Evolutionary conservation across 2,797 vertebrate genomes (phyloP), one percentile per base, ranked within the genome.

Genomic region (Neopelma chrysocephalum): DNA sequence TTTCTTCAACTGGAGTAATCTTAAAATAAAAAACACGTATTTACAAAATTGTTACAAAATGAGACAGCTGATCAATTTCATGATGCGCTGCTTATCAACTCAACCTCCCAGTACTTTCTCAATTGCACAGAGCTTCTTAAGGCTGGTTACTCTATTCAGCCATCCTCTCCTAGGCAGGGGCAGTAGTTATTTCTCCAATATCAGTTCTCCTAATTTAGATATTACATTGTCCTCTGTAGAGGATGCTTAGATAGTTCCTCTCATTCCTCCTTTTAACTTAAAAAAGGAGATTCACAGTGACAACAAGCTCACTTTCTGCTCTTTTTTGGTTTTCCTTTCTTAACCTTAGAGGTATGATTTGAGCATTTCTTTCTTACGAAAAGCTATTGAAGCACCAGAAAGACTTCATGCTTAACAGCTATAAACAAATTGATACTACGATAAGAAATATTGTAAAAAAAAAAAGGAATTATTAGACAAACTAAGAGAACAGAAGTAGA

Each of bases 1-100:
- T 98, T 50, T 99, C 98, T 40, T 99, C 99, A 96, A 98, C 98
- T 0, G 98, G 97, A 93, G 97, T 98, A 82, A 99, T 99, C 99
- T 99, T 65, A 72, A 97, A 97, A 96, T 31, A 57, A 61, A 97
- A 93, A 96, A 96, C 77, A 89, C 0, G 1, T 2, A 32, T 83
- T 90, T 90, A 93, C 11, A 36, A 87, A 48, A 48, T 34, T 1
- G 22, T 20, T 77, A 65, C 31, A 12, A 68, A 80, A 82, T 2
- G 9, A 77, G 40, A 73, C 15, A 45, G 31, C 12, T 7, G 48
- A 31, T 2, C 43, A 18, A 31, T 11, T 70, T 42, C 22, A 48
- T 5, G 10, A 21, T 0, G 3, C 21, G 56, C 61, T 78, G 48
- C 18, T 51, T 53, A 51, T 45, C 0, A 0, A 62, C 27, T 69